Evolutionary conservation across 2,888 invertebrate genomes (phyloP), one percentile per base, ranked within the genome.

Genomic region (Eupithecia subfuscata): DNA sequence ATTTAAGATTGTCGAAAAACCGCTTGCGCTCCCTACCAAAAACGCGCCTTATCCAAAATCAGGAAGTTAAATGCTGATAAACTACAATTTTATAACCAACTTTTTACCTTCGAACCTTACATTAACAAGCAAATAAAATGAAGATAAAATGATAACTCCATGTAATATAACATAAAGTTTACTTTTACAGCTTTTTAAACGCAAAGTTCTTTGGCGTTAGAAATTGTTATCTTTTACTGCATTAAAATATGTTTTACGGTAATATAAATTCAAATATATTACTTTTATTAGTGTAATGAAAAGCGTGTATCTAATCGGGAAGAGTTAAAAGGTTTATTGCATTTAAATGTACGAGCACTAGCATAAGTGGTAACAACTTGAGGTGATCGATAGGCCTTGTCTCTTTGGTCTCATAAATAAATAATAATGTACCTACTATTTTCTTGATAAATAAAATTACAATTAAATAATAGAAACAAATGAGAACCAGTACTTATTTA

Each of bases 151-250:
- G 4, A 12, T 25, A 60, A 25, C 22, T 25, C 12, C 60, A 25
- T 60, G 60, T 60, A 25, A 22, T 56, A 4, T 25, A 60, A 22
- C 60, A 60, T 60, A 60, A 60, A 25, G 14, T 60, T 25, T 60
- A 60, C 22, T 25, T 60, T 60, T 25, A 25, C 4, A 60, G 60
- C 25, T 60, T 60, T 25, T 60, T 7, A 60, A 60, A 60, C 60
- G 60, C 60, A 25, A 56, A 60, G 60, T 60, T 60, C 60, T 60
- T 60, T 60, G 60, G 60, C 60, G 60, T 60, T 60, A 60, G 25
- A 56, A 56, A 22, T 56, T 11, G 22, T 60, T 60, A 60, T 60
- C 60, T 60, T 25, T 60, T 4, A 25, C 25, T 22, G 12, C 60
- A 60, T 25, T 56, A 14, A 60, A 60, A 60, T 60, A 60, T 60